Percentiles rank a stretch among this genome's conserved stretches.
These are phyloP conservation scores for Cephalopterus ornatus DNA, from an alignment of 2,113 vertebrate species.

Conservation along the genomic window DNA sequence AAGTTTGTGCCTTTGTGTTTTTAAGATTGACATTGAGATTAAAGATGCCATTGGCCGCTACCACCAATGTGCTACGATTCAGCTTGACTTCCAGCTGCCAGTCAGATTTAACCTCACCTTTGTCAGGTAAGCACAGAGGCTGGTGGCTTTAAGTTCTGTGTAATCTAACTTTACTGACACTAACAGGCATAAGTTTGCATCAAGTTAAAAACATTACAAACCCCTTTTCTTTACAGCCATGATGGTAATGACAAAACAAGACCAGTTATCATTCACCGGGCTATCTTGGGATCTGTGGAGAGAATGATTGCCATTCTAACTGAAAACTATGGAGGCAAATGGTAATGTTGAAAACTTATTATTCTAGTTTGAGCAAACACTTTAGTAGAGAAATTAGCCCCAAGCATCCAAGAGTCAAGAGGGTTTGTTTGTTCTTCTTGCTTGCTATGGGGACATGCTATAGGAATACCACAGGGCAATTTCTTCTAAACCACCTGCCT, in stretches of 20 bases:
- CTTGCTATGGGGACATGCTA: rapidly evolving
- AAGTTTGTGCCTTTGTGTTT: background rate
- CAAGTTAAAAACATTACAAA: background rate
- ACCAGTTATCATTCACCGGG: conserved; percentile 96
- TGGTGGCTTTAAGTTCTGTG: background rate
- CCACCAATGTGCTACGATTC: conserved; percentile 97
- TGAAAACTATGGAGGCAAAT: conserved; percentile 98
- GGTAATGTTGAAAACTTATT: conserved; percentile 72
- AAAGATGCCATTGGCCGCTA: conserved; percentile 97
- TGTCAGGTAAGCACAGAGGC: conserved; percentile 79
- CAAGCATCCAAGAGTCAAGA: background rate
- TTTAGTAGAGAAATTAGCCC: background rate
- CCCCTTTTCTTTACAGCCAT: conserved; percentile 75
- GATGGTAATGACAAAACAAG: conserved; percentile 94
- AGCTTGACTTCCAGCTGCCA: conserved; percentile 95
- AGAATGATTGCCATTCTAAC: conserved; percentile 98
- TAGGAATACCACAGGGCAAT: background rate
- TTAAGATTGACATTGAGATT: conserved; percentile 96
- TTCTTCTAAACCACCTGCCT: background rate
- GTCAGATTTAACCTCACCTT: conserved; percentile 93
- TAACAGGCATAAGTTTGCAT: background rate
- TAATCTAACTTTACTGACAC: background rate
- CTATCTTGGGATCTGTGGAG: conserved; percentile 95
- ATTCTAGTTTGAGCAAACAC: background rate
- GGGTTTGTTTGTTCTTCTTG: background rate